A percentile compares a stretch with the other conserved stretches of the same genome.
Conservation (phyloP, 2,797 vertebrate species). For the Morus bassanus region DNA sequence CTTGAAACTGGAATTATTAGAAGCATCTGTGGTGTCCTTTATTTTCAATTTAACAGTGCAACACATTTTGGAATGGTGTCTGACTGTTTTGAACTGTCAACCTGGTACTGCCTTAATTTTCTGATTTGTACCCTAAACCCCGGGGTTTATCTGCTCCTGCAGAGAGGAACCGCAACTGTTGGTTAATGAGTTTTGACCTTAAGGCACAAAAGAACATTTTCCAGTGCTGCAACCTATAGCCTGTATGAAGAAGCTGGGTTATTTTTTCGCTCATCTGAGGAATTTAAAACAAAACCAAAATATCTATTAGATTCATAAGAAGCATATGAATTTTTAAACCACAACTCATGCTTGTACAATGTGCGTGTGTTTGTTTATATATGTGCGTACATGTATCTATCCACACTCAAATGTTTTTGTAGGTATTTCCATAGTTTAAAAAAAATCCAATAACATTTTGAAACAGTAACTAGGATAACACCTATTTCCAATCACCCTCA, state of each 20-base stretch:
- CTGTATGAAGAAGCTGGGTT: neutral
- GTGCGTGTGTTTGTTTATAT: neutral
- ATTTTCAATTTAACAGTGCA: constrained; percentile 45
- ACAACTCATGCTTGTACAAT: neutral
- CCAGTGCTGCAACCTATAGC: neutral
- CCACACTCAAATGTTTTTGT: neutral
- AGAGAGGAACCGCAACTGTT: neutral
- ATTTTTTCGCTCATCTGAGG: neutral
- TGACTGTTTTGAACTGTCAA: constrained; percentile 3
- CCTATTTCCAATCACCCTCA: neutral
- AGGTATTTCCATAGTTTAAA: neutral
- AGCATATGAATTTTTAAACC: neutral
- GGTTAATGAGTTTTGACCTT: neutral
- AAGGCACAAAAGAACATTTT: neutral
- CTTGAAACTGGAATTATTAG: constrained; percentile 61
- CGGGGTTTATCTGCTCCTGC: constrained; percentile 12
- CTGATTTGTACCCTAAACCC: neutral
- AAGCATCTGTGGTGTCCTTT: constrained; percentile 69
- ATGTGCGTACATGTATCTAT: neutral
- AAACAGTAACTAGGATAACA: neutral
- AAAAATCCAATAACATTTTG: neutral
- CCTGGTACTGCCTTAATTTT: neutral
- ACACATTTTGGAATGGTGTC: constrained; percentile 19
- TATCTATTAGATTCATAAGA: constrained; percentile 2
- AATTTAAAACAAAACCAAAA: constrained; percentile 6